Evolutionary conservation across 2,113 vertebrate species (phyloP), one percentile per base, ranked within the genome.

Genomic region (Calidris pugnax): DNA sequence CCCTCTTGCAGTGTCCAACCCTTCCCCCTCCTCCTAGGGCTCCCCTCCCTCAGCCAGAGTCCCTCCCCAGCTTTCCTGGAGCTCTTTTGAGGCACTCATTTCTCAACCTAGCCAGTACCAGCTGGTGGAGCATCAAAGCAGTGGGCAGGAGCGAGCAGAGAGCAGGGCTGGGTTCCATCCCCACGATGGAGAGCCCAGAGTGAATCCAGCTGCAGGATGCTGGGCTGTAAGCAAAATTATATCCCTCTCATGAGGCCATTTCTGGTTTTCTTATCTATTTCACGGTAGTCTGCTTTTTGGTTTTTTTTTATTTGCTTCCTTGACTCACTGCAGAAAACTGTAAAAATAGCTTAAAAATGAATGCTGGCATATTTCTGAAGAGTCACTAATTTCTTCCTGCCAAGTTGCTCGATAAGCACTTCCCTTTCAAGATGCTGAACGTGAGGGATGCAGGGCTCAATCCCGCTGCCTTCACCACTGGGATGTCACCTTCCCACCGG

Each of bases 401-500:
- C 26, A 37, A 84, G 48, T 6, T 57, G 79, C 79, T 64, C 12
- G 43, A 14, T 24, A 32, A 85, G 62, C 93, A 59, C 24, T 94
- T 88, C 87, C 67, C 39, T 63, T 57, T 57, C 33, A 47, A 32
- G 88, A 8, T 21, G 23, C 14, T 39, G 55, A 24, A 8, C 8
- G 10, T 2, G 9, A 30, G 41, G 0, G 6, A 37, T 1, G 14
- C 17, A 5, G 55, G 43, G 26, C 39, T 82, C 37, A 47, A 4
- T 39, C 41, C 66, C 6, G 1, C 66, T 45, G 37, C 59, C 50
- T 43, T 28, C 3, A 0, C 51, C n/a, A 6, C 50, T 14, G 62
- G 41, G 39, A 7, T 3, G 1, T 32, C 17, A 2, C 14, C 0
- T 9, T 20, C 63, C 43, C n/a, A 4, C 4, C 33, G 1, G 2